Conservation (phyloP, 92 coral and sea anemone genomes). For the Blastomussa wellsi region DNA sequence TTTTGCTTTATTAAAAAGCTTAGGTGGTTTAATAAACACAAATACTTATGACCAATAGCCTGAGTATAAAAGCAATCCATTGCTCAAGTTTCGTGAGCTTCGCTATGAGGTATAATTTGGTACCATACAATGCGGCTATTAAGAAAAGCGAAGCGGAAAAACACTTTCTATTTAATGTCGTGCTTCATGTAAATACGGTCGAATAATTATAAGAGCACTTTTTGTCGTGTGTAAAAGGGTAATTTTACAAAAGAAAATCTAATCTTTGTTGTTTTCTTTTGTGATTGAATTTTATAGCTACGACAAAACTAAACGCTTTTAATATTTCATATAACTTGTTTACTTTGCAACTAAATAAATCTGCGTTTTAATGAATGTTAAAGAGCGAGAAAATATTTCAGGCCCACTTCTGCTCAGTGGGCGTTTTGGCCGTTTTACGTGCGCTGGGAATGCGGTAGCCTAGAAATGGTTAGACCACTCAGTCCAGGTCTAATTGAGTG, state of each 20-base stretch:
- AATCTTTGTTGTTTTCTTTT: too few relatives aligned
- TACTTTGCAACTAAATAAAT: neutral
- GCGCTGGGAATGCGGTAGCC: too few relatives aligned
- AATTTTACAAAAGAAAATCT: neutral
- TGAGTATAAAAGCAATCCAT: neutral
- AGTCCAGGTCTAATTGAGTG: too few relatives aligned
- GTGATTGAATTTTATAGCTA: neutral
- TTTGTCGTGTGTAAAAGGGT: neutral
- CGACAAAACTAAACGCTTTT: neutral
- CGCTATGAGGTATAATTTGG: neutral
- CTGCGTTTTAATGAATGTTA: neutral
- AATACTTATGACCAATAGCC: neutral
- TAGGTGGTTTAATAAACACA: neutral
- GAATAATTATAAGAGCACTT: neutral
- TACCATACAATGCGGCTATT: neutral
- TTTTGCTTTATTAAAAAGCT: neutral
- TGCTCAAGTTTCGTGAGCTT: neutral
- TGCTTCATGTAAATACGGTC: neutral
- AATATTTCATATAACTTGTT: neutral
- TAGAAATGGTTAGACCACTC: too few relatives aligned
- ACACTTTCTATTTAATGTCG: neutral
- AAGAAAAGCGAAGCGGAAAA: neutral
- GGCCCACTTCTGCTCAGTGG: neutral
- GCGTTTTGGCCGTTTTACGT: neutral
- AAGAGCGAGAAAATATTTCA: neutral